Evolutionary conservation across 2,888 invertebrate species (phyloP).

Genomic region (Magallana nippona): DNA sequence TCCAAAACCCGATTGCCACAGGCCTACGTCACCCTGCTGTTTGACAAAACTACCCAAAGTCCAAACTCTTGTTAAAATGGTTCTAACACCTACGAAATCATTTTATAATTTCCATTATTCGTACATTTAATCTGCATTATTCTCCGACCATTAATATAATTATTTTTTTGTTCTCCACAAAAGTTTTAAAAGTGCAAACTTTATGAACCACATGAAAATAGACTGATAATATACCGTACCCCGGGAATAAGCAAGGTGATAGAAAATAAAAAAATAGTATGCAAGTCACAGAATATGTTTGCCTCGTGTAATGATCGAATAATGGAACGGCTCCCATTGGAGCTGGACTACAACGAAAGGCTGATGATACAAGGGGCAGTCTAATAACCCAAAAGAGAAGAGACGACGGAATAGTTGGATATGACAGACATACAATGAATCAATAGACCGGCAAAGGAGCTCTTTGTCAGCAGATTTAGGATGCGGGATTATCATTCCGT

Average conservation of each 20-base stretch:
- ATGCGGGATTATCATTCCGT: not conserved
- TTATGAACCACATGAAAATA: not conserved
- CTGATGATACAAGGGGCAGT: not conserved
- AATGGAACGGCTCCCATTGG: constrained; percentile 2
- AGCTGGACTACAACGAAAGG: not conserved
- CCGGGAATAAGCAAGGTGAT: no score
- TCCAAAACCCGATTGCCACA: no score
- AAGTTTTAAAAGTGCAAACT: not conserved
- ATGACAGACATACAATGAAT: not conserved
- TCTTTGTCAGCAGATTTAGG: not conserved
- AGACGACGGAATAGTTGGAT: not conserved
- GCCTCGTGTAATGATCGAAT: not conserved
- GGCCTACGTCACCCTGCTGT: no score
- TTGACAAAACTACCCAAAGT: no score
- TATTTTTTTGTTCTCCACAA: no score
- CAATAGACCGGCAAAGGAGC: not conserved
- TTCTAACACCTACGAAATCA: no score
- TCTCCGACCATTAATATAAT: no score
- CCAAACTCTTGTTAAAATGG: no score
- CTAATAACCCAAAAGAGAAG: not conserved
- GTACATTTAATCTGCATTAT: no score
- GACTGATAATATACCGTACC: no score
- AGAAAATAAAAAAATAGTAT: not conserved
- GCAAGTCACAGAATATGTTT: not conserved
- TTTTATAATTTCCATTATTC: no score